phyloP scores from a whole-genome alignment of 2,113 vertebrate genomes.

The Nanger granti region DNA sequence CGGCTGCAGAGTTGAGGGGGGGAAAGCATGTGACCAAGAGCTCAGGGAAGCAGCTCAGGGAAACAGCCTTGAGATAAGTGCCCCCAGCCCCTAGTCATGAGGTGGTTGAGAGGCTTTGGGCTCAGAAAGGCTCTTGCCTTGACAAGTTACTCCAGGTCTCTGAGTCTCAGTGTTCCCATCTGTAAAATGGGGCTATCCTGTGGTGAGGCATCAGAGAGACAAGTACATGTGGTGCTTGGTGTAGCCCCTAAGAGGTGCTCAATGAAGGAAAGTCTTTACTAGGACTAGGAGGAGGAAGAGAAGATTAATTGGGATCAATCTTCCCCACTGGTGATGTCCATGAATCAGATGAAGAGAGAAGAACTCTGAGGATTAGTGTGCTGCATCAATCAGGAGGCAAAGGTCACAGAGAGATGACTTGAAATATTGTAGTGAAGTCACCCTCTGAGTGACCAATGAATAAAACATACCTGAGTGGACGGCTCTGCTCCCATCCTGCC shows the following conservation, averaged over 20 bases:
- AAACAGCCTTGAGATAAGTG: neutral
- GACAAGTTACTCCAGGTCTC: neutral
- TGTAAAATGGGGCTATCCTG: neutral
- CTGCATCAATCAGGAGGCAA: neutral
- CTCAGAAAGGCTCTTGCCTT: neutral
- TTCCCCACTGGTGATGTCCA: neutral
- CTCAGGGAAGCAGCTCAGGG: neutral
- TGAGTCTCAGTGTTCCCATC: neutral
- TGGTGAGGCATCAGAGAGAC: neutral
- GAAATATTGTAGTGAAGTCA: neutral
- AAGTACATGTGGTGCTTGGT: neutral
- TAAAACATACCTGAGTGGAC: neutral
- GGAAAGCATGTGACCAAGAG: neutral
- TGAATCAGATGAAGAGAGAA: neutral
- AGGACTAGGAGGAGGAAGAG: neutral
- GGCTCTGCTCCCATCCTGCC: neutral
- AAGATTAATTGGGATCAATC: neutral
- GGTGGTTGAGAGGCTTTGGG: neutral
- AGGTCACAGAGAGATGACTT: neutral
- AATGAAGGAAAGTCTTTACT: neutral
- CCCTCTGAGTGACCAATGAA: neutral
- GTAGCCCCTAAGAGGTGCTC: neutral
- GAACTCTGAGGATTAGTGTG: neutral
- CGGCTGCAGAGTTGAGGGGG: constrained; percentile 78
- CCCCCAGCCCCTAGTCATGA: neutral